Evolutionary conservation across 2,113 vertebrate species (phyloP).

Genomic region (Gopherus flavomarginatus): DNA sequence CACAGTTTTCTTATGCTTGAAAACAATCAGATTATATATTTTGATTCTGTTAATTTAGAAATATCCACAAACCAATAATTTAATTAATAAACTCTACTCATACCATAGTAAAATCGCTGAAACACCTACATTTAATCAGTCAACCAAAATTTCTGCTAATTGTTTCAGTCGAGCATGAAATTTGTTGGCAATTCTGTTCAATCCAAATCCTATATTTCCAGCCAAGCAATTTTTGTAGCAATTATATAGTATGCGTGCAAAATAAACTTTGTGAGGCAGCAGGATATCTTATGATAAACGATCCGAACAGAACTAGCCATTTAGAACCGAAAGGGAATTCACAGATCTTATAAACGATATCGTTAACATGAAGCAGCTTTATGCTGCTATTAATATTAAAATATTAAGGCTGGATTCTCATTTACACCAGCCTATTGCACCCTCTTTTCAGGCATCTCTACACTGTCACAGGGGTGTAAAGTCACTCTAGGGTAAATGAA

Average conservation of each 20-base stretch:
- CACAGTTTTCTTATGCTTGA: slow-evolving; percentile 42
- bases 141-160: slow-evolving; percentile 62
- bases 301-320: background rate
- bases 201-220: slow-evolving; percentile 54
- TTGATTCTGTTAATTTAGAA: slow-evolving; percentile 44
- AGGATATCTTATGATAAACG: background rate
- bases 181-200: slow-evolving; percentile 70
- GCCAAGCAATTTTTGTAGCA: slow-evolving; percentile 42
- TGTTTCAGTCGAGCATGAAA: slow-evolving; percentile 72
- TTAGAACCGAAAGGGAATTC: background rate
- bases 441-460: background rate
- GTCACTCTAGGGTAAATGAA: background rate
- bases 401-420: background rate
- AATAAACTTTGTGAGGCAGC: slow-evolving; percentile 22
- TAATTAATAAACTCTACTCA: slow-evolving; percentile 55
- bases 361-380: background rate
- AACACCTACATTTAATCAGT: slow-evolving; percentile 59
- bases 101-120: background rate
- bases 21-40: slow-evolving; percentile 60
- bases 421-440: background rate
- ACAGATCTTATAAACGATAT: background rate
- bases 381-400: background rate
- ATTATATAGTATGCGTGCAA: slow-evolving; percentile 23
- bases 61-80: slow-evolving; percentile 15
- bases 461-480: background rate